Evolutionary conservation across 2,113 vertebrate species (phyloP).

Genomic region (Oryzias curvinotus): DNA sequence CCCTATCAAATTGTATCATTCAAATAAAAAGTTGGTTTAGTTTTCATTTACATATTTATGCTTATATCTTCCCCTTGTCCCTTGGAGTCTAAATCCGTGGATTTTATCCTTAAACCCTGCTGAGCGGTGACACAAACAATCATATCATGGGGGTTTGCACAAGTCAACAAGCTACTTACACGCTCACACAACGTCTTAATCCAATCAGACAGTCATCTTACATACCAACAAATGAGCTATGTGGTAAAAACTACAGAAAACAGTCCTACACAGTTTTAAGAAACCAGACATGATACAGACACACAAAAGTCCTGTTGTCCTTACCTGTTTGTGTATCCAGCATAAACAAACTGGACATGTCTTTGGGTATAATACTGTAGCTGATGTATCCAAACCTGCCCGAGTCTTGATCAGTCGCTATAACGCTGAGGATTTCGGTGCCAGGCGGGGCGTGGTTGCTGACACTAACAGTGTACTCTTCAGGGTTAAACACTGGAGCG

Average conservation of each 20-base stretch:
- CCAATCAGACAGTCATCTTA: constrained; percentile 25
- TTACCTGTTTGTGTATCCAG: constrained; percentile 87
- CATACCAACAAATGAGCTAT: constrained; percentile 11
- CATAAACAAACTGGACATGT: constrained; percentile 81
- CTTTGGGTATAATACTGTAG: constrained; percentile 81
- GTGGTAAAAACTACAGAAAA: constrained; percentile 8
- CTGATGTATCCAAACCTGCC: constrained; percentile 80
- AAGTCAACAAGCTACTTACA: constrained; percentile 43
- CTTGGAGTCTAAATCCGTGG: constrained; percentile 39
- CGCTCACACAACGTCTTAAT: constrained; percentile 11
- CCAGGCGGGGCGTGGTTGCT: constrained; percentile 84
- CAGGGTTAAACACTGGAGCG: constrained; percentile 84
- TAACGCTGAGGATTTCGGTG: constrained; percentile 82
- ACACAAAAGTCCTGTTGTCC: background rate
- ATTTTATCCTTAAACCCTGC: constrained; percentile 38
- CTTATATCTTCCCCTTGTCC: constrained; percentile 1
- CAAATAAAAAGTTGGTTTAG: background rate
- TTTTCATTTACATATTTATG: background rate
- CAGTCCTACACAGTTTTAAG: background rate
- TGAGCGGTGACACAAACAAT: constrained; percentile 57
- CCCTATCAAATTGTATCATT: no score
- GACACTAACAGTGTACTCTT: constrained; percentile 81
- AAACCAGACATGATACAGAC: background rate
- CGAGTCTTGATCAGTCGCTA: constrained; percentile 87
- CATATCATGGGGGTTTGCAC: constrained; percentile 53